These are phyloP conservation scores for Aplysina aerophoba DNA, from an alignment of 37 sponge, comb jelly and placozoan species.

Conservation along the genomic window DNA sequence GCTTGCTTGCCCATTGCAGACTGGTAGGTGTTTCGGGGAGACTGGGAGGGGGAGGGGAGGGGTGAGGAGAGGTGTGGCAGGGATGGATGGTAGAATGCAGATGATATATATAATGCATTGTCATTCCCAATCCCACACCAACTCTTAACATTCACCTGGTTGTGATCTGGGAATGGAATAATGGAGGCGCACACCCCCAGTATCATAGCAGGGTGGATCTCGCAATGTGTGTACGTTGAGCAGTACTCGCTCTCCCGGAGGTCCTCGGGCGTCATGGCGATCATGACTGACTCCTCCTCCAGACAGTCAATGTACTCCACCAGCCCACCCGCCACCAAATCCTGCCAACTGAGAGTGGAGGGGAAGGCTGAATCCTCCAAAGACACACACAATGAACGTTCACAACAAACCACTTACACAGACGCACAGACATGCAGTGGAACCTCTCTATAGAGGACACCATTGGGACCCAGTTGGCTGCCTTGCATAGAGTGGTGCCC, in stretches of 20 bases:
- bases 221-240: constrained; percentile 99
- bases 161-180: constrained; percentile 99
- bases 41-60: constrained; percentile 37
- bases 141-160: constrained; percentile 53
- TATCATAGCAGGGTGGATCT: constrained; percentile 99
- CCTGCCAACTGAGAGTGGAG: constrained; percentile 88
- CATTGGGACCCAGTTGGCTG: too few relatives aligned
- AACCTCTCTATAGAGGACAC: too few relatives aligned
- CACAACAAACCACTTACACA: neutral
- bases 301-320: constrained; percentile 99
- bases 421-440: too few relatives aligned
- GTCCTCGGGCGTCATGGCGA: constrained; percentile 98
- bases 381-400: neutral
- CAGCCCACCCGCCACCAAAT: constrained; percentile 93
- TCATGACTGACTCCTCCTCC: constrained; percentile 99
- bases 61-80: neutral
- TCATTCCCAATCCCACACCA: neutral
- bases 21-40: constrained; percentile 99
- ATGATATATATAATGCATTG: neutral
- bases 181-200: constrained; percentile 98
- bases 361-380: neutral
- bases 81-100: neutral
- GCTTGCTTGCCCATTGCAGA: constrained; percentile 99
- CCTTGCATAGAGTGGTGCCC: too few relatives aligned
- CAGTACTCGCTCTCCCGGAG: constrained; percentile 84